Percentiles rank a stretch among this genome's conserved stretches.
Conservation (phyloP, 2,113 vertebrate genomes). For the Cavia porcellus region DNA sequence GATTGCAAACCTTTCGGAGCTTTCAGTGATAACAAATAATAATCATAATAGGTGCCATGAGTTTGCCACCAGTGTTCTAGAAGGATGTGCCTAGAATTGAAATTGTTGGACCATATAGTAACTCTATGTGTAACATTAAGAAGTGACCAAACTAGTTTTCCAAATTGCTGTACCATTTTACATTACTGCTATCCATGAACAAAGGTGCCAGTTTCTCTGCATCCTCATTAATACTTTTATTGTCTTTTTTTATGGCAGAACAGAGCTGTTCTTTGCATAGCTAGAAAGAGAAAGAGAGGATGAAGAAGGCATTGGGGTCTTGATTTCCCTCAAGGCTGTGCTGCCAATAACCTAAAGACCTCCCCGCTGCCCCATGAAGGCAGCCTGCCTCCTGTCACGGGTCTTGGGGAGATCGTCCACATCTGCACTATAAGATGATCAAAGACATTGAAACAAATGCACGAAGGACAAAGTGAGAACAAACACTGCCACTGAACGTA, state of each 20-base stretch:
- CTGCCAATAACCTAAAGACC: background rate
- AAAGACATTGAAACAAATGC: slow-evolving; percentile 6
- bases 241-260: background rate
- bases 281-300: background rate
- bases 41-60: no score
- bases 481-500: background rate
- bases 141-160: background rate
- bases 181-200: background rate
- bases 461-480: slow-evolving; percentile 11
- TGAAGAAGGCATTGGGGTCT: no score
- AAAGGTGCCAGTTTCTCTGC: background rate
- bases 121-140: background rate
- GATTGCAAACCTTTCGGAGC: background rate
- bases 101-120: background rate
- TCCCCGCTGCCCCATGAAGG: background rate
- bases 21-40: background rate
- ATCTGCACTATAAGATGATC: background rate
- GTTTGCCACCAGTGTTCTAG: background rate
- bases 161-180: background rate
- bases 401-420: background rate
- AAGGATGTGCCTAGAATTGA: background rate
- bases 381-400: background rate
- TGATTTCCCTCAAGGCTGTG: background rate
- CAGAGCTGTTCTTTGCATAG: background rate
- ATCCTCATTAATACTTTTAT: background rate